A percentile compares a stretch with the other conserved stretches of the same genome.
Evolutionary conservation across 2,888 invertebrate genomes (phyloP).

Genomic region (Frankliniella intonsa): DNA sequence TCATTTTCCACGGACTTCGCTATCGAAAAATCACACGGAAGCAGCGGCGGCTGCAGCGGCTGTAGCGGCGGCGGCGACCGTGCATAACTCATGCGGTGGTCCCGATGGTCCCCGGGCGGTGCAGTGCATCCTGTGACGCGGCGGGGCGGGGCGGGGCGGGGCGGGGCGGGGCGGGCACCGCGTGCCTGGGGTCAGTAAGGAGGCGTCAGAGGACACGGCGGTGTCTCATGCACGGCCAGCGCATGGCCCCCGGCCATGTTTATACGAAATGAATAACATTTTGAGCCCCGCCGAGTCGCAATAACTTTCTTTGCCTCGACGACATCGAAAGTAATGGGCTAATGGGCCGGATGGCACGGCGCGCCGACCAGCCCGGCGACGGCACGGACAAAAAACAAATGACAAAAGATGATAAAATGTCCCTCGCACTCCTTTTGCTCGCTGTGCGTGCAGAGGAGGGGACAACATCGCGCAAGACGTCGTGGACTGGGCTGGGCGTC

Average conservation of each 20-base stretch:
- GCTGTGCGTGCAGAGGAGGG: no score
- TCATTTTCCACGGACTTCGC: no score
- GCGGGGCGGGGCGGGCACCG: neutral
- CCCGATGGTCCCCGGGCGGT: neutral
- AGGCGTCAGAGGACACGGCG: neutral
- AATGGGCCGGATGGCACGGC: neutral
- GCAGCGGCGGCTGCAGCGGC: no score
- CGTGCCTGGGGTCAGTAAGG: neutral
- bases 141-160: neutral
- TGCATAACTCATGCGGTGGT: neutral
- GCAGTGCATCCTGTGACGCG: neutral
- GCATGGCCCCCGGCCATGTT: conserved; percentile 2
- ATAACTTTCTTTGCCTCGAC: conserved; percentile 17
- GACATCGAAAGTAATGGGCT: conserved; percentile 18
- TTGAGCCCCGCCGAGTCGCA: neutral
- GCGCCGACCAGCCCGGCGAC: no score
- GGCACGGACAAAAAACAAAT: no score
- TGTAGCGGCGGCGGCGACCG: neutral
- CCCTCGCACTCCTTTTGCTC: no score
- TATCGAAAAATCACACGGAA: no score
- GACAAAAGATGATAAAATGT: no score
- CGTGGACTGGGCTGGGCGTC: no score
- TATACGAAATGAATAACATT: neutral
- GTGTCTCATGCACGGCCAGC: neutral
- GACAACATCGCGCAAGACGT: no score